Evolutionary conservation across 2,888 invertebrate species (phyloP).

Genomic region (Thalpophila matura): DNA sequence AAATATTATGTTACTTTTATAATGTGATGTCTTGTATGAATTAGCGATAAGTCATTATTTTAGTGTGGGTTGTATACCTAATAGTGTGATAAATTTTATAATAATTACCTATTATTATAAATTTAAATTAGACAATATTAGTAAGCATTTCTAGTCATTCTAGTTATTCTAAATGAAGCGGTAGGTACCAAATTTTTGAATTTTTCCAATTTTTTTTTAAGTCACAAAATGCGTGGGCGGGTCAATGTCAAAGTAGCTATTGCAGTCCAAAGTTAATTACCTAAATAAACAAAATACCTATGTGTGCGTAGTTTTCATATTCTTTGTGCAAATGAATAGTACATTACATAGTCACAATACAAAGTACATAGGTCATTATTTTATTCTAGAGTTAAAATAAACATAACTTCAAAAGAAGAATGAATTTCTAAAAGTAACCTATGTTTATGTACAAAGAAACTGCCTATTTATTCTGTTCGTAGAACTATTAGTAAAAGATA

Average conservation of each 20-base stretch:
- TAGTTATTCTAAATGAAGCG: not conserved
- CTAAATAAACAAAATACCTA: too few species aligned
- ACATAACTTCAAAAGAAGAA: conserved; percentile 7
- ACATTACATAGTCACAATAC: too few species aligned
- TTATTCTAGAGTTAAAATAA: not conserved
- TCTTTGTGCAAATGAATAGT: too few species aligned
- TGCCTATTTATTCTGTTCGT: conserved; percentile 14
- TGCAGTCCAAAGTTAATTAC: too few species aligned
- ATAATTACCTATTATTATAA: conserved; percentile 11
- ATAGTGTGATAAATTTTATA: conserved; percentile 25
- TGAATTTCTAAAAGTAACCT: conserved; percentile 5
- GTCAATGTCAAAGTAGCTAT: too few species aligned
- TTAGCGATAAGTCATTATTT: conserved; percentile 31
- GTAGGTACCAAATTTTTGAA: too few species aligned
- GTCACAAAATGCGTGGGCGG: too few species aligned
- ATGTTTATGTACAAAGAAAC: conserved; percentile 23
- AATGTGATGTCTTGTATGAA: conserved; percentile 19
- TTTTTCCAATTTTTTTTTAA: too few species aligned
- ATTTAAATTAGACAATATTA: not conserved
- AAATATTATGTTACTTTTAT: conserved; percentile 39
- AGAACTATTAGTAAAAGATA: conserved; percentile 30
- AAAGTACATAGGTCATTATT: too few species aligned
- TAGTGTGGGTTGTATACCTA: conserved; percentile 42
- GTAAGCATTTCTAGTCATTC: not conserved
- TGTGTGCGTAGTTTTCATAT: too few species aligned